A percentile compares a stretch with the other conserved stretches of the same genome.
These are phyloP conservation scores for Tinamus guttatus DNA, from an alignment of 2,113 vertebrate species.

Conservation along the genomic window DNA sequence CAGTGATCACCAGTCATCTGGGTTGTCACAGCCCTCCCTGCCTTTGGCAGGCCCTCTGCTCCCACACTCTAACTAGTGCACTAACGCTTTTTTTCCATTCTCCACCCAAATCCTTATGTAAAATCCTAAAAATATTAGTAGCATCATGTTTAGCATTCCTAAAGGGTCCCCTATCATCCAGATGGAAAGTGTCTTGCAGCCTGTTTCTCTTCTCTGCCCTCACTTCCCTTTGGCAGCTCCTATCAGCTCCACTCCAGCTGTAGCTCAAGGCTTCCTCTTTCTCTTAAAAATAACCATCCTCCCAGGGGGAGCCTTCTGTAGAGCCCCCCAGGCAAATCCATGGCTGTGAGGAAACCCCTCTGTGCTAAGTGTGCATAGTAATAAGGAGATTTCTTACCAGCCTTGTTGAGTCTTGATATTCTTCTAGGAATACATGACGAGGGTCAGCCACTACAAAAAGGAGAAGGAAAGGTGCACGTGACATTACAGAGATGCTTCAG, in stretches of 20 bases:
- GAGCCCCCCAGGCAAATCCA: neutral
- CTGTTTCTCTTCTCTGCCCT: neutral
- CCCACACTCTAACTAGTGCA: neutral
- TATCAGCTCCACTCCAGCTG: neutral
- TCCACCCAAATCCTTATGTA: neutral
- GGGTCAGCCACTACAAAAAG: conserved; percentile 65
- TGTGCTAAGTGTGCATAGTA: neutral
- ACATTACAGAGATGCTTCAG: neutral
- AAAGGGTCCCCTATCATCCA: neutral
- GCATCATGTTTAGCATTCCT: neutral
- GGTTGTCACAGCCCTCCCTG: neutral
- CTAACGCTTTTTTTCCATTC: neutral
- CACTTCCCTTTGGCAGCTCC: neutral
- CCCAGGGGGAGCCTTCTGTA: neutral
- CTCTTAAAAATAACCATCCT: neutral
- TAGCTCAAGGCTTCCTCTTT: neutral
- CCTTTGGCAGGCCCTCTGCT: neutral
- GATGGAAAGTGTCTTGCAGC: neutral
- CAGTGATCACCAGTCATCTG: neutral
- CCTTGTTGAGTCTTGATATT: neutral
- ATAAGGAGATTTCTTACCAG: conserved; percentile 46
- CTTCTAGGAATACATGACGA: conserved; percentile 68
- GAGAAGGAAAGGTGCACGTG: neutral
- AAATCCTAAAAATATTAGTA: neutral
- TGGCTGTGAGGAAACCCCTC: neutral